These are phyloP conservation scores for Julus scandinavius DNA, from an alignment of 2,888 invertebrate genomes.

Conservation along the genomic window DNA sequence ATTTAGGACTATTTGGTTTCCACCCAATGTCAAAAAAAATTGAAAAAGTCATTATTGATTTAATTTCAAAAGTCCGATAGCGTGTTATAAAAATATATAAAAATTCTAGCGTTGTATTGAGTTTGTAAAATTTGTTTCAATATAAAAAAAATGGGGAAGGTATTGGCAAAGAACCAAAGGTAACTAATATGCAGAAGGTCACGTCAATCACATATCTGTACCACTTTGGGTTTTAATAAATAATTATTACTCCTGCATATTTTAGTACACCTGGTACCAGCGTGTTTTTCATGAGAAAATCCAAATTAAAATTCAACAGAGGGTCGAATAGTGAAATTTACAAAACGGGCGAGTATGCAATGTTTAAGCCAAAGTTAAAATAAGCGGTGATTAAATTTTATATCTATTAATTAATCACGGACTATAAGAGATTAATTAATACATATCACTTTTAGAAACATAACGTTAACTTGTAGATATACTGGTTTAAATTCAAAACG, in stretches of 20 bases:
- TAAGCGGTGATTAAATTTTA: not conserved
- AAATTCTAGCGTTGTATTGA: not conserved
- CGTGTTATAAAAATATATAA: not conserved
- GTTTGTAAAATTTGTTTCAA: not conserved
- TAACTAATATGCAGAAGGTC: conserved; percentile 11
- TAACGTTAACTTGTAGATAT: not conserved
- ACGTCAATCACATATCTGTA: not conserved
- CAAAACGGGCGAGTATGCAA: not conserved
- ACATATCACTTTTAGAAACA: not conserved
- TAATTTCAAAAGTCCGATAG: not conserved
- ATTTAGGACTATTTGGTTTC: not conserved
- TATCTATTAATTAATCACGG: not conserved
- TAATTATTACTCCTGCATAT: not conserved
- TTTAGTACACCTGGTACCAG: not conserved
- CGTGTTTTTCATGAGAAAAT: not conserved
- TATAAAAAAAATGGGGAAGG: not conserved
- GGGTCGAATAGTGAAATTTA: not conserved
- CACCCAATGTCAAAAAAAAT: not conserved
- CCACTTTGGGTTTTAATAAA: not conserved
- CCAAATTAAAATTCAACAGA: not conserved
- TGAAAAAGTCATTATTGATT: not conserved
- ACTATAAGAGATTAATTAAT: not conserved
- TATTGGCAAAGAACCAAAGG: conserved; percentile 39
- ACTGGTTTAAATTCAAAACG: not conserved
- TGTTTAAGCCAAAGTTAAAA: not conserved